Percentiles rank a stretch among this genome's conserved stretches.
phyloP scores from a whole-genome alignment of 2,113 vertebrate species.

The Miniopterus natalensis region DNA sequence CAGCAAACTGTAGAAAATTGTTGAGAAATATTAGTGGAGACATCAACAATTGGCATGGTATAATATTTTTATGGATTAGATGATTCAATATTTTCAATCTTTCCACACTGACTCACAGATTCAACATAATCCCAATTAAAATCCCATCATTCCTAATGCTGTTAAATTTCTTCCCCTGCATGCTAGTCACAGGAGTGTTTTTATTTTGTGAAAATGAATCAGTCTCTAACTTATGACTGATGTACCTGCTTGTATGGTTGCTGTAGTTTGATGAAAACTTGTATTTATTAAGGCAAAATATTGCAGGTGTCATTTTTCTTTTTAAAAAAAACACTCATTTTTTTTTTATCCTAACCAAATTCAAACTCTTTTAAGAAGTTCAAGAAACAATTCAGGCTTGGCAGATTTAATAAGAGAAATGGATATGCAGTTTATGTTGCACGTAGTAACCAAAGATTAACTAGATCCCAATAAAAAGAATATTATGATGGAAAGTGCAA shows the following conservation, averaged over 20 bases:
- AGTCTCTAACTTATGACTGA: neutral
- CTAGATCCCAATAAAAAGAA: neutral
- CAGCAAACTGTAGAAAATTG: neutral
- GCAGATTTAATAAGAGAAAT: neutral
- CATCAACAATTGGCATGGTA: neutral
- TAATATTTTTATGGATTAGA: neutral
- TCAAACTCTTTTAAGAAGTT: slow-evolving; percentile 25
- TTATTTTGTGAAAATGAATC: slow-evolving; percentile 31
- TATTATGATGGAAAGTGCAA: neutral
- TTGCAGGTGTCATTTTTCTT: neutral
- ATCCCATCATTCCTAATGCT: slow-evolving; percentile 49
- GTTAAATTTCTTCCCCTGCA: slow-evolving; percentile 24
- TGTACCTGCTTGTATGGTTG: slow-evolving; percentile 20
- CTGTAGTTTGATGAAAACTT: slow-evolving; percentile 1
- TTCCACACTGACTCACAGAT: neutral
- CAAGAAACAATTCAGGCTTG: neutral
- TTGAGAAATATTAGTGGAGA: neutral
- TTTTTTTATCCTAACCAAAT: neutral
- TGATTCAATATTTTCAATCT: neutral
- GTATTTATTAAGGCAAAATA: neutral
- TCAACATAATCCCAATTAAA: slow-evolving; percentile 39
- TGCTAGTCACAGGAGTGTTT: neutral
- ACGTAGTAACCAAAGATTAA: neutral
- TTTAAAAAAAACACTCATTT: neutral
- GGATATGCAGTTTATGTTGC: neutral